Evolutionary conservation across 1,140 invertebrate genomes (phyloP), one percentile per base, ranked within the genome.

Genomic region (Oryzaephilus surinamensis): DNA sequence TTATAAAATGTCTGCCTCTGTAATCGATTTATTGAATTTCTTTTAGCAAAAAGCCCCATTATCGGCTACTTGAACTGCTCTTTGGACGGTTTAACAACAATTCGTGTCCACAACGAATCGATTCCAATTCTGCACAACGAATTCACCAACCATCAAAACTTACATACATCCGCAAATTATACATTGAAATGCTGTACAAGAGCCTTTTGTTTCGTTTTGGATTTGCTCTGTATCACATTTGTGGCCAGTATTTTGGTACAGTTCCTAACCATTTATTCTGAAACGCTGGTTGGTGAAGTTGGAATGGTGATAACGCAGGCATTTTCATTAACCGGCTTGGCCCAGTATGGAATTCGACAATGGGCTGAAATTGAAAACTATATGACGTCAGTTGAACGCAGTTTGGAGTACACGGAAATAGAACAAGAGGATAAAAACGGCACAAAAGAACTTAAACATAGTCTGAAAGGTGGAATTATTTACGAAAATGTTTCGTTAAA

Each of bases 11-110:
- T 2, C 13, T 12, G 7, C 10, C 6, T 30, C 15, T 18, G 4
- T 19, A 15, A 23, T 28, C 16, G 16, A 4, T 4, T 1, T 18
- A 19, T 3, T 12, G 19, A 33, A 17, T 12, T 28, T 11, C 27
- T 48, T 43, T 6, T 31, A 54, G 52, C 50, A 11, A 61, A 70
- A 24, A 71, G 69, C 47, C 81, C 81, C 7, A 69, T 84, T 1
- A 81, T 80, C 49, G 73, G 84, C 8, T 88, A 94, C 55, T 65
- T 96, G 32, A 88, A 81, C 57, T 79, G 87, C 15, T 82, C 88
- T 0, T 63, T 94, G 1, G 83, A 86, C 60, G 91, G 92, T 6
- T 66, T 96, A 20, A 72, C 82, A 1, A 93, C 89, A 0, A 90
- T 96, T 35, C 69, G 91, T 40, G 86, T 90, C 0, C 89, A 84